These are phyloP conservation scores for Peromyscus californicus DNA, from an alignment of 2,113 vertebrate species.

Conservation along the genomic window DNA sequence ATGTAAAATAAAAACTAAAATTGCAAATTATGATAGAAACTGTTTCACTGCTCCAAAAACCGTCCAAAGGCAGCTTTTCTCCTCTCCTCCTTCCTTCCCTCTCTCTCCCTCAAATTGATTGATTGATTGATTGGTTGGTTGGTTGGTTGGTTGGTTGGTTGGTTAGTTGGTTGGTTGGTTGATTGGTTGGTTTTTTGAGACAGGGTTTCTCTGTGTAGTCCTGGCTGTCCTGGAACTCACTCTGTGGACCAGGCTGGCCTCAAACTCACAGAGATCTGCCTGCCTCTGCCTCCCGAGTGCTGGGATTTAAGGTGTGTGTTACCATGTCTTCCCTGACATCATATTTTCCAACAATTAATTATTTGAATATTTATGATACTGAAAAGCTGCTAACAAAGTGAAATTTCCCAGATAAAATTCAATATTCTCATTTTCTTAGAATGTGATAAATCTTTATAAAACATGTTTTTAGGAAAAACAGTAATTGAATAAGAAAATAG, in stretches of 20 bases:
- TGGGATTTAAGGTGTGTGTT: not conserved
- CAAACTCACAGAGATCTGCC: not conserved
- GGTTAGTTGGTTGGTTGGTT: not conserved
- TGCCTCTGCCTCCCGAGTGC: not conserved
- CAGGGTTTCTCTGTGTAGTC: not conserved
- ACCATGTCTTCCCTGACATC: not conserved
- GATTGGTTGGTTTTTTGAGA: not conserved
- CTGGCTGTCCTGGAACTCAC: not conserved
- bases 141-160: not conserved
- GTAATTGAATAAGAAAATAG: not conserved
- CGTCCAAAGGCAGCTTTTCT: not conserved
- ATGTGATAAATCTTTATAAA: slow-evolving; percentile 10
- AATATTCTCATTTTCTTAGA: slow-evolving; percentile 27
- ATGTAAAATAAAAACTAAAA: not conserved
- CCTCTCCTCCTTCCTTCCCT: not conserved
- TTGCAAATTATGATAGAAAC: not conserved
- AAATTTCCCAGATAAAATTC: not conserved
- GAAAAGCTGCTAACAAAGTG: not conserved
- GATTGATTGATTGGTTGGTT: not conserved
- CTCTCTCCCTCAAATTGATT: not conserved
- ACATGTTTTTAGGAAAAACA: slow-evolving; percentile 8
- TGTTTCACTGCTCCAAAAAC: not conserved
- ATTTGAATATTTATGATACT: not conserved
- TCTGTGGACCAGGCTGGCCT: not conserved
- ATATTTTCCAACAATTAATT: not conserved